phyloP scores from a whole-genome alignment of 2,888 invertebrate species.

The Platycheirus rosarum region DNA sequence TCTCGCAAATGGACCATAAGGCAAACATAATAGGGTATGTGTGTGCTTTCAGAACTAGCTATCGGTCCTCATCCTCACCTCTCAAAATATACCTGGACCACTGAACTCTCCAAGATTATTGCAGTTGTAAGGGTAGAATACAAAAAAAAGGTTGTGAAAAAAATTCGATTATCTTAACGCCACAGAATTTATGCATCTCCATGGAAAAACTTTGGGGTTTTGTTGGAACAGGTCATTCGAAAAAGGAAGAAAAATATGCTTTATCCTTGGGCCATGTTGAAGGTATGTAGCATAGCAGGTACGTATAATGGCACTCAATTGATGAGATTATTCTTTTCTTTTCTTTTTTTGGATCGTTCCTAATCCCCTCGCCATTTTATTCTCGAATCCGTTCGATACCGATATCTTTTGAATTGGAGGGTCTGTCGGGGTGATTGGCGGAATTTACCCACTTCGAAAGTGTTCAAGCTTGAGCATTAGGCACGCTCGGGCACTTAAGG shows the following conservation, averaged over 20 bases:
- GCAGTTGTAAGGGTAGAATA: conserved; percentile 36
- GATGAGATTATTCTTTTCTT: conserved; percentile 23
- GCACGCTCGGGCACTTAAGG: conserved; percentile 48
- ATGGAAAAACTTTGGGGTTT: conserved; percentile 24
- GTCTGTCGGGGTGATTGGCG: conserved; percentile 61
- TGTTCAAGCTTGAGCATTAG: conserved; percentile 64
- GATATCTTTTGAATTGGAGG: conserved; percentile 62
- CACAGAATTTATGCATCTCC: conserved; percentile 65
- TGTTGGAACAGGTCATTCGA: conserved; percentile 29
- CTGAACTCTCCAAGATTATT: conserved; percentile 35
- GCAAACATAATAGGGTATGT: conserved; percentile 68
- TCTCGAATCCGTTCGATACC: conserved; percentile 35
- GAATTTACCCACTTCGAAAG: conserved; percentile 38
- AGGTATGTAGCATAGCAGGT: neutral
- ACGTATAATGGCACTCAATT: conserved; percentile 34
- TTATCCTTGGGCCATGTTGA: conserved; percentile 56
- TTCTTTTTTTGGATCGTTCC: conserved; percentile 2
- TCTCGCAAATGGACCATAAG: conserved; percentile 80
- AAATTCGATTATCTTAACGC: conserved; percentile 70
- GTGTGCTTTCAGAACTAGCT: conserved; percentile 15
- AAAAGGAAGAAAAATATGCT: conserved; percentile 54
- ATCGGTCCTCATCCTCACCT: neutral
- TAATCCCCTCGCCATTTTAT: conserved; percentile 33
- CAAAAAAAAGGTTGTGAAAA: conserved; percentile 10
- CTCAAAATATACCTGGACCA: conserved; percentile 8